Conservation (phyloP, 2,113 vertebrate genomes). For the Equus quagga region DNA sequence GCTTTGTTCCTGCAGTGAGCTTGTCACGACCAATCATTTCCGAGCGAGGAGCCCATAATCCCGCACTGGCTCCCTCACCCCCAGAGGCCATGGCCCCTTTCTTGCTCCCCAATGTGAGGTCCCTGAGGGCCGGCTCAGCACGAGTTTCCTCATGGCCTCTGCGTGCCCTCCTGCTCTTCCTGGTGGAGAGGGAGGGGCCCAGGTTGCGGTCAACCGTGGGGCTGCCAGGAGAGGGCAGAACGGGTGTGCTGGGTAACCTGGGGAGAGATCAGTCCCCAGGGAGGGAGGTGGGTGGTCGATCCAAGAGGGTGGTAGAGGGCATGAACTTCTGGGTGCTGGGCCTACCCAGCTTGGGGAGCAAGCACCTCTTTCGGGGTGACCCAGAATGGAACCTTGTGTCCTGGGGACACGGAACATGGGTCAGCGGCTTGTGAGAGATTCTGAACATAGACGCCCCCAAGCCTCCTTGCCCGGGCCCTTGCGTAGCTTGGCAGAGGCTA, state of each 20-base stretch:
- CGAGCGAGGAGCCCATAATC: slow-evolving; percentile 80
- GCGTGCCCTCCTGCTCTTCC: slow-evolving; percentile 58
- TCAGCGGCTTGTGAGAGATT: neutral
- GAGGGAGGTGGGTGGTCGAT: neutral
- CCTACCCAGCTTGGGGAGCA: neutral
- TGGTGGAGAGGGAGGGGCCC: slow-evolving; percentile 28
- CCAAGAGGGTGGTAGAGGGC: neutral
- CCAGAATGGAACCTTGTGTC: neutral
- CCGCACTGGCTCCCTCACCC: slow-evolving; percentile 58
- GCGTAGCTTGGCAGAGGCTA: rapidly evolving
- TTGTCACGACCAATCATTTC: slow-evolving; percentile 84
- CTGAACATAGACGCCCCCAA: neutral
- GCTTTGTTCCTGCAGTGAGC: slow-evolving; percentile 83
- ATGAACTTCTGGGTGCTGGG: neutral
- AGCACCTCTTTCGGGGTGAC: neutral
- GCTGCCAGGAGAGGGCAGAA: neutral
- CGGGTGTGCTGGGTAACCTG: neutral
- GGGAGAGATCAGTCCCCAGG: neutral
- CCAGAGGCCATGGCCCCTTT: slow-evolving; percentile 77
- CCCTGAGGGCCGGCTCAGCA: slow-evolving; percentile 64
- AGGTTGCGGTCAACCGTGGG: slow-evolving; percentile 44
- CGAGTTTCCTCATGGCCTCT: slow-evolving; percentile 69
- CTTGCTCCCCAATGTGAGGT: slow-evolving; percentile 72
- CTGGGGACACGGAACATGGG: neutral
- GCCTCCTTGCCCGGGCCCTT: neutral